Percentiles rank a stretch among this genome's conserved stretches.
Conservation (phyloP, 1,140 invertebrate genomes). For the Drosophila quadrilineata region DNA sequence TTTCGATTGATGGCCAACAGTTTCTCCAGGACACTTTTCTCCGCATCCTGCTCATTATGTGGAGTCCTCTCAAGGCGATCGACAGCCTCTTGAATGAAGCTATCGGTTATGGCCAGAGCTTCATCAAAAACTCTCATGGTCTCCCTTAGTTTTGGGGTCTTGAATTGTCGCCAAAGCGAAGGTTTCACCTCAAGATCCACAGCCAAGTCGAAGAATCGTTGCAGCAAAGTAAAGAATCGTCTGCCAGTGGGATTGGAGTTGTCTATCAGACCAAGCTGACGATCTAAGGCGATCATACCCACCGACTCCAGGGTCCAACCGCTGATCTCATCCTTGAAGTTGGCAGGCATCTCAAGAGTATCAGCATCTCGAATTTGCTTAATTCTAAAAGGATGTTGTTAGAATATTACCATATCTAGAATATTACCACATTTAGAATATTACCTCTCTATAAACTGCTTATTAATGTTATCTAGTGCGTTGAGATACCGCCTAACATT, state of each 20-base stretch:
- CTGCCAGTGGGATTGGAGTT: constrained; percentile 82
- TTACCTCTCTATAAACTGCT: constrained; percentile 40
- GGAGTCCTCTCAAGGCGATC: constrained; percentile 59
- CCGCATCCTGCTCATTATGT: constrained; percentile 41
- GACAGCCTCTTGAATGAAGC: constrained; percentile 24
- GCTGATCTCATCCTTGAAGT: constrained; percentile 85
- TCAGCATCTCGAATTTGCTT: constrained; percentile 82
- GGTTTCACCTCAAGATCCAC: constrained; percentile 84
- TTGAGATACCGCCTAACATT: constrained; percentile 78
- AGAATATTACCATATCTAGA: too few relatives aligned
- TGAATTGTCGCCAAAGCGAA: constrained; percentile 84
- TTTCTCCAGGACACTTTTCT: constrained; percentile 83
- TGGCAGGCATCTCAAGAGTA: constrained; percentile 83
- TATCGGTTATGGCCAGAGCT: not conserved
- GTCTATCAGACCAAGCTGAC: constrained; percentile 83
- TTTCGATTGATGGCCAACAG: constrained; percentile 84
- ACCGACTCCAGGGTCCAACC: constrained; percentile 88
- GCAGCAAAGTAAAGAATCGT: constrained; percentile 83
- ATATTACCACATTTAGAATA: too few relatives aligned
- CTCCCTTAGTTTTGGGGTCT: constrained; percentile 83
- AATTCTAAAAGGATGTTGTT: constrained; percentile 75
- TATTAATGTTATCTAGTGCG: constrained; percentile 77
- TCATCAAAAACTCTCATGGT: constrained; percentile 75
- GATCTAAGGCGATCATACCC: constrained; percentile 86
- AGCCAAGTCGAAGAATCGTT: constrained; percentile 84